These are phyloP conservation scores for Salticus scenicus DNA, from an alignment of 2,888 invertebrate genomes.

Conservation along the genomic window DNA sequence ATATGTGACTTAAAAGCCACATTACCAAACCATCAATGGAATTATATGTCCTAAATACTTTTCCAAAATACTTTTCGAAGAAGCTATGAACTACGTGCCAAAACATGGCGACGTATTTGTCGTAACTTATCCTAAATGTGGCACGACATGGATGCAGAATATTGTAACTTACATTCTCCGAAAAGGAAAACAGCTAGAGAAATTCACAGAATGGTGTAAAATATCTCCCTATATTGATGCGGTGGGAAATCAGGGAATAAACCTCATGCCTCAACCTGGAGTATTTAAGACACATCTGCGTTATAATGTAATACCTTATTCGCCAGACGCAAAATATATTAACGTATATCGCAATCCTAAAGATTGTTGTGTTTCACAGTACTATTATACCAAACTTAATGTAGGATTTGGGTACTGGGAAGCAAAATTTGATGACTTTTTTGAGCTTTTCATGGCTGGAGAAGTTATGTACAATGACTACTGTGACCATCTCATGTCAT, in stretches of 20 bases:
- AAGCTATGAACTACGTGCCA: conserved; percentile 60
- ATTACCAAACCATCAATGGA: conserved; percentile 18
- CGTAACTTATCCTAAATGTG: conserved; percentile 69
- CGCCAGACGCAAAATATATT: conserved; percentile 72
- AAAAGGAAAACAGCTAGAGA: conserved; percentile 42
- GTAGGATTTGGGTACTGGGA: conserved; percentile 23
- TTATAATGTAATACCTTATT: conserved; percentile 53
- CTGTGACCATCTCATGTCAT: conserved; percentile 64
- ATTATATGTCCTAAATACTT: conserved; percentile 8
- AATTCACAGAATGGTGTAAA: not conserved
- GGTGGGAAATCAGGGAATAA: conserved; percentile 24
- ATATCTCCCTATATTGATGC: conserved; percentile 47
- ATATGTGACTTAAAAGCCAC: not conserved
- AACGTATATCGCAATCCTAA: conserved; percentile 77
- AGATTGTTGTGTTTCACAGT: conserved; percentile 76
- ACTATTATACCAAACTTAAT: conserved; percentile 72
- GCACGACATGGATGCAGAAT: conserved; percentile 67
- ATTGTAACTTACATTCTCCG: conserved; percentile 42
- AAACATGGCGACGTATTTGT: conserved; percentile 49
- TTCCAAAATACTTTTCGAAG: conserved; percentile 26
- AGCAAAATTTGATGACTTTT: conserved; percentile 74
- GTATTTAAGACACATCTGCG: conserved; percentile 73
- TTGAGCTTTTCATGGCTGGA: conserved; percentile 75
- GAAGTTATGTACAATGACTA: conserved; percentile 72
- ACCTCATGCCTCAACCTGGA: conserved; percentile 49